phyloP scores from a whole-genome alignment of 2,113 vertebrate species.

The Orientallactaga bullata region DNA sequence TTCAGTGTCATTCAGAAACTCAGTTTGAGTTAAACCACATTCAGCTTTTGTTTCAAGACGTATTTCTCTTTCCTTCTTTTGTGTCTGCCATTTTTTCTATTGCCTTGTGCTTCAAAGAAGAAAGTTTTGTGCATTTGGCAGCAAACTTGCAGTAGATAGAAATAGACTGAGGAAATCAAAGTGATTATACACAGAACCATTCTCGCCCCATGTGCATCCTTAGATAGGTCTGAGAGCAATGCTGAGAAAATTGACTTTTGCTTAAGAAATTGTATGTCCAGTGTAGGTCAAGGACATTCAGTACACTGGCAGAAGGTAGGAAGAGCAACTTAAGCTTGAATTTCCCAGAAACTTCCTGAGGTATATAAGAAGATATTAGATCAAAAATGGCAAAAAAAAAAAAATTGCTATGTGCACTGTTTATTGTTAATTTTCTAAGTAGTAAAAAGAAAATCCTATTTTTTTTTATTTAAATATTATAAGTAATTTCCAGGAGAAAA shows the following conservation, averaged over 20 bases:
- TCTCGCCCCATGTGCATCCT: slow-evolving; percentile 33
- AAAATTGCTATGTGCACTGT: background rate
- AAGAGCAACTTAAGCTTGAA: background rate
- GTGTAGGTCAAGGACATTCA: background rate
- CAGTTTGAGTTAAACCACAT: slow-evolving; percentile 68
- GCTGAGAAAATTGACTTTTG: background rate
- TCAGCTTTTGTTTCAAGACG: slow-evolving; percentile 68
- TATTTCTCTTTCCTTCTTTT: background rate
- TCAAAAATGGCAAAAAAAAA: background rate
- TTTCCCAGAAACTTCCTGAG: slow-evolving; percentile 21
- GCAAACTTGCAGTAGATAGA: slow-evolving; percentile 50
- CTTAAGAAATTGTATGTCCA: slow-evolving; percentile 5
- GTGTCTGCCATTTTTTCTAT: slow-evolving; percentile 55
- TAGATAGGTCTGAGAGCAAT: slow-evolving; percentile 20
- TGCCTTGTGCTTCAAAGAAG: slow-evolving; percentile 54
- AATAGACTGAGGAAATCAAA: slow-evolving; percentile 69
- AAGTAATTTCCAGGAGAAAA: slow-evolving; percentile 55
- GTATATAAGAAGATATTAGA: slow-evolving; percentile 22
- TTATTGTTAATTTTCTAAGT: slow-evolving; percentile 34
- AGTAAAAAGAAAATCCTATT: slow-evolving; percentile 55
- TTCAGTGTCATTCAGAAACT: slow-evolving; percentile 64
- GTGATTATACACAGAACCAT: slow-evolving; percentile 34
- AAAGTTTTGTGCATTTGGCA: slow-evolving; percentile 65
- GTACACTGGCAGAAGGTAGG: background rate
- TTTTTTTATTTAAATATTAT: slow-evolving; percentile 41